Conservation (phyloP, 2,888 invertebrate species). For the Parochlus steinenii region DNA sequence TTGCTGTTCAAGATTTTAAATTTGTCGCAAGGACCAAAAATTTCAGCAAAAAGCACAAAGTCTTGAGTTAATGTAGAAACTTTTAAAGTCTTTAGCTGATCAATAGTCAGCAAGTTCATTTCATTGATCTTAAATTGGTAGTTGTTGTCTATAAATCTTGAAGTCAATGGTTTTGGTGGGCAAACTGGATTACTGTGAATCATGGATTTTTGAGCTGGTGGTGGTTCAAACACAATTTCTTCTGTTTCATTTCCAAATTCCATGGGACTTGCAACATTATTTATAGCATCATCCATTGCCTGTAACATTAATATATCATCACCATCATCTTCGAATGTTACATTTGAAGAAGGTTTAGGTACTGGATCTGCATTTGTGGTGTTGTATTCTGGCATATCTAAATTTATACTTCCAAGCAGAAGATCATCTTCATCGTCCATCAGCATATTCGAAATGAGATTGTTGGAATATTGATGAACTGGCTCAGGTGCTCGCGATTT, state of each 20-base stretch:
- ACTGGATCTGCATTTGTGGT: no score
- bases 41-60: conserved; percentile 10
- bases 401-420: no score
- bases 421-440: no score
- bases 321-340: background rate
- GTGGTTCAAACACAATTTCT: no score
- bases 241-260: background rate
- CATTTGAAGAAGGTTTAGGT: background rate
- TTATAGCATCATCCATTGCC: conserved; percentile 1
- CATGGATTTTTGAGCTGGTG: no score
- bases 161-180: background rate
- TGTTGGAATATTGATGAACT: no score
- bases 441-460: no score
- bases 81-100: conserved; percentile 8
- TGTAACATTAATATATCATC: conserved; percentile 10
- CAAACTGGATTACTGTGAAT: background rate
- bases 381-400: no score
- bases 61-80: background rate
- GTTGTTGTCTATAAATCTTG: conserved; percentile 5
- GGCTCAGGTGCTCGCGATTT: no score
- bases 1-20: conserved; percentile 8
- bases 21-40: conserved; percentile 7
- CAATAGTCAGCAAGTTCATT: conserved; percentile 11
- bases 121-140: conserved; percentile 13
- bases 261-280: background rate